Percentiles rank a stretch among this genome's conserved stretches.
Evolutionary conservation across 2,888 invertebrate genomes (phyloP).

Genomic region (Hypomecis atomaria): DNA sequence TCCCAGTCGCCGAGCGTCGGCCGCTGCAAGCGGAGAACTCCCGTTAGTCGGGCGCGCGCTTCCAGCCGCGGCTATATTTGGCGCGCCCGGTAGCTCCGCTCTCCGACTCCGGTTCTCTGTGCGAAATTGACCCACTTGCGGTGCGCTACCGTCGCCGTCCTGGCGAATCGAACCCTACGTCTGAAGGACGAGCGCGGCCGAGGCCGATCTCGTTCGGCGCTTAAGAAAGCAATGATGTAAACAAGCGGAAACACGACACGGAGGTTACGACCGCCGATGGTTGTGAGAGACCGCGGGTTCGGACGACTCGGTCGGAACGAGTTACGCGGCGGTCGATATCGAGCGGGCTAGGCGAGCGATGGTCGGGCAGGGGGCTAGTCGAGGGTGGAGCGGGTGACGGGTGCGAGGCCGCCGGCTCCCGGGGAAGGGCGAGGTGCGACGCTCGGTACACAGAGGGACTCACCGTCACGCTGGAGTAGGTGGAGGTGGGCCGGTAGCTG

Average conservation of each 20-base stretch:
- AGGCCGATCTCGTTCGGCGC: constrained; percentile 45
- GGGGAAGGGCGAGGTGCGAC: constrained; percentile 75
- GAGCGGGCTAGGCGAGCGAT: constrained; percentile 44
- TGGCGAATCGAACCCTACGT: constrained; percentile 46
- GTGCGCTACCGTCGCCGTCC: constrained; percentile 55
- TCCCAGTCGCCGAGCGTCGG: constrained; percentile 92
- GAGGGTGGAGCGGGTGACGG: constrained; percentile 68
- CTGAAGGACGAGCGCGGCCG: constrained; percentile 37
- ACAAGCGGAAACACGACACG: constrained; percentile 63
- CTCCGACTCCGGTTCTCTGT: constrained; percentile 70
- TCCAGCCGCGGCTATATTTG: constrained; percentile 85
- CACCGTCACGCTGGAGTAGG: constrained; percentile 90
- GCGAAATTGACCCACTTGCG: constrained; percentile 76
- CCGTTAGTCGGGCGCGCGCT: constrained; percentile 80
- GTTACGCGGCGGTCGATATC: constrained; percentile 35
- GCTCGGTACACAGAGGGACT: constrained; percentile 68
- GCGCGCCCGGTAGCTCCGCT: constrained; percentile 81
- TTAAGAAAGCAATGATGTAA: constrained; percentile 73
- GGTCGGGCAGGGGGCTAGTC: constrained; percentile 55
- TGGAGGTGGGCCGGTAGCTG: constrained; percentile 91
- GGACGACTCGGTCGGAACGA: constrained; percentile 46
- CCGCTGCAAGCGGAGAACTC: constrained; percentile 88
- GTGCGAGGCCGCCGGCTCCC: constrained; percentile 82
- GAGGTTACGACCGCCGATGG: constrained; percentile 55
- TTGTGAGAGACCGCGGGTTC: constrained; percentile 53